phyloP scores from a whole-genome alignment of 2,113 vertebrate genomes.

The Osmerus mordax region DNA sequence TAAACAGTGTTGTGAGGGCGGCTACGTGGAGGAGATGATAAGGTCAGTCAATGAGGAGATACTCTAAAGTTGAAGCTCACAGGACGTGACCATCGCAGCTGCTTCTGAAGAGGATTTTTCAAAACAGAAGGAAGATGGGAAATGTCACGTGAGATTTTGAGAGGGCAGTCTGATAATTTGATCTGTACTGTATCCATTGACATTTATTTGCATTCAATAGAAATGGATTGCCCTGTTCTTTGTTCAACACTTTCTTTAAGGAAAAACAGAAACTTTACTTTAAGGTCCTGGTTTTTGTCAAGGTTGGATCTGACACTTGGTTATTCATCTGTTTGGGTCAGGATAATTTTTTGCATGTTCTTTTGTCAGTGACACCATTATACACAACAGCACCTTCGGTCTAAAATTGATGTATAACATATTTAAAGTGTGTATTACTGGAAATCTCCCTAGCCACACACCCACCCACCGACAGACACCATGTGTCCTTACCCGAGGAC shows the following conservation, averaged over 20 bases:
- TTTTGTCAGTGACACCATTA: no score
- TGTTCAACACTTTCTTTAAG: no score
- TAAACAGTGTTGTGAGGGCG: neutral
- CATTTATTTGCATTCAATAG: no score
- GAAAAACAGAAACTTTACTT: no score
- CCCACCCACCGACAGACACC: neutral
- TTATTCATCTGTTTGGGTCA: no score
- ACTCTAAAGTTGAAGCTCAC: neutral
- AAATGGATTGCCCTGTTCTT: no score
- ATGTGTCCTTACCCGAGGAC: neutral
- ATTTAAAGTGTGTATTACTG: neutral
- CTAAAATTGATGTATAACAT: neutral
- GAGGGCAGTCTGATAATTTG: neutral
- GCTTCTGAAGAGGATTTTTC: neutral
- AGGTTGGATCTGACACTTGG: no score
- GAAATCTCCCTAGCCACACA: neutral
- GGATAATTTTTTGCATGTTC: no score
- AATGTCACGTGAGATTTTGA: neutral
- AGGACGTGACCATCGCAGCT: neutral
- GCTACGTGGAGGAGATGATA: neutral
- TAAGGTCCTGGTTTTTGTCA: no score
- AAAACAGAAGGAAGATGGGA: neutral
- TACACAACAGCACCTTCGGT: neutral
- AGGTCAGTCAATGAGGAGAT: neutral
- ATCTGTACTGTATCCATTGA: neutral